A percentile compares a stretch with the other conserved stretches of the same genome.
phyloP scores from a whole-genome alignment of 2,888 invertebrate species.

The Pharmacophagus antenor region DNA sequence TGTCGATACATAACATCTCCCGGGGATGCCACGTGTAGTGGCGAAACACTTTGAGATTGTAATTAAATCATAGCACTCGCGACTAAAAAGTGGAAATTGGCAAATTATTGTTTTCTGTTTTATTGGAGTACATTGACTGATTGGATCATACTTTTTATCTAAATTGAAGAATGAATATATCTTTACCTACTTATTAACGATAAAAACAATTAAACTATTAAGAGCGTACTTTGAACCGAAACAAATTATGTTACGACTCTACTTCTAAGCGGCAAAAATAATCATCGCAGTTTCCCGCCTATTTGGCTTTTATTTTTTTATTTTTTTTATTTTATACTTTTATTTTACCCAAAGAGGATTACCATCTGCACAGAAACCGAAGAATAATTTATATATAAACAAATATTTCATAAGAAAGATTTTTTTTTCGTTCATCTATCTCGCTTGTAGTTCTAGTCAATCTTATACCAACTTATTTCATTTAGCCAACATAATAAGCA shows the following conservation, averaged over 20 bases:
- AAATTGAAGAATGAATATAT: background rate
- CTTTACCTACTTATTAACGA: background rate
- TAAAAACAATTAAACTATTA: slow-evolving; percentile 1
- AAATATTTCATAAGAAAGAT: background rate
- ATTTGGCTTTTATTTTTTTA: too few species aligned
- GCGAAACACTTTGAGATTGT: too few species aligned
- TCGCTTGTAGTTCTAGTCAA: background rate
- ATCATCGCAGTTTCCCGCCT: background rate
- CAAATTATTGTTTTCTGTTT: too few species aligned
- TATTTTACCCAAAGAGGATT: background rate
- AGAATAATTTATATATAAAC: background rate
- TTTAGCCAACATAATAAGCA: slow-evolving; percentile 19
- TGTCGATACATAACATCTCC: too few species aligned
- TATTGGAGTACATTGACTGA: too few species aligned
- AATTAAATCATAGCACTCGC: too few species aligned
- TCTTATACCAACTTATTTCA: slow-evolving; percentile 12
- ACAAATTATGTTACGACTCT: slow-evolving; percentile 1
- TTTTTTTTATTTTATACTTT: too few species aligned
- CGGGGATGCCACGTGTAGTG: too few species aligned
- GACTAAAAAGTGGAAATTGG: too few species aligned
- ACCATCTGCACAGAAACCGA: background rate
- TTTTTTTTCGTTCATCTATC: too few species aligned
- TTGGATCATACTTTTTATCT: background rate
- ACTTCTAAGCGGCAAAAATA: background rate
- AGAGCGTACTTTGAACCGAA: background rate